Percentiles rank a stretch among this genome's conserved stretches.
phyloP scores from a whole-genome alignment of 1,140 invertebrate species.

The Calliopsis andreniformis region DNA sequence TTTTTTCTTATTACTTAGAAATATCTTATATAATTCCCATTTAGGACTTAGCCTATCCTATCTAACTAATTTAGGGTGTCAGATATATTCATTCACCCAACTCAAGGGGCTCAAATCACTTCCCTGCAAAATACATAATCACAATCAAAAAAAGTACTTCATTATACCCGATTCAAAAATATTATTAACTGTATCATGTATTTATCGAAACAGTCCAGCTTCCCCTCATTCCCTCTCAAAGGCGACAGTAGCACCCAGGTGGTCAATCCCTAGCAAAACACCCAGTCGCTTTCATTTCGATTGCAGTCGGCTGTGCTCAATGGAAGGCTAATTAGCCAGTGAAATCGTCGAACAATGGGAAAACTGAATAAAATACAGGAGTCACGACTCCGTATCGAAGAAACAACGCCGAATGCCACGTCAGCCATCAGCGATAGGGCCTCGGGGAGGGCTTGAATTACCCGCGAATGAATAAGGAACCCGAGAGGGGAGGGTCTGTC shows the following conservation, averaged over 20 bases:
- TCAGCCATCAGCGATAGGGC: constrained; percentile 10
- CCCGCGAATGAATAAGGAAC: constrained; percentile 11
- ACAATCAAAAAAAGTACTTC: no score
- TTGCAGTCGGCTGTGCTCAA: neutral
- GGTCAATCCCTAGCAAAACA: neutral
- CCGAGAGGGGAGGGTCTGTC: neutral
- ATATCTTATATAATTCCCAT: no score
- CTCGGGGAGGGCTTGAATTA: neutral
- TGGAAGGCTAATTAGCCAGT: constrained; percentile 33
- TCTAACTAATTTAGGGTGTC: no score
- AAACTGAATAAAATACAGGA: constrained; percentile 27
- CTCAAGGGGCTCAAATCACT: no score
- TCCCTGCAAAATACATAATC: no score
- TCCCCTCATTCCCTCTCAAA: neutral
- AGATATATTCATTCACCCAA: no score
- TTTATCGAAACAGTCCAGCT: no score
- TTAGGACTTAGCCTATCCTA: no score
- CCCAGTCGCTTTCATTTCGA: neutral
- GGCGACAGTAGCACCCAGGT: neutral
- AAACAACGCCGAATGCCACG: neutral
- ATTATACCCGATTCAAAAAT: no score
- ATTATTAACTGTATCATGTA: no score
- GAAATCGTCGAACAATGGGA: constrained; percentile 21
- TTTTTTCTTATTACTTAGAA: no score
- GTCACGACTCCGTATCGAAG: constrained; percentile 1